Evolutionary conservation across 2,113 vertebrate genomes (phyloP).

Genomic region (Crotophaga sulcirostris): DNA sequence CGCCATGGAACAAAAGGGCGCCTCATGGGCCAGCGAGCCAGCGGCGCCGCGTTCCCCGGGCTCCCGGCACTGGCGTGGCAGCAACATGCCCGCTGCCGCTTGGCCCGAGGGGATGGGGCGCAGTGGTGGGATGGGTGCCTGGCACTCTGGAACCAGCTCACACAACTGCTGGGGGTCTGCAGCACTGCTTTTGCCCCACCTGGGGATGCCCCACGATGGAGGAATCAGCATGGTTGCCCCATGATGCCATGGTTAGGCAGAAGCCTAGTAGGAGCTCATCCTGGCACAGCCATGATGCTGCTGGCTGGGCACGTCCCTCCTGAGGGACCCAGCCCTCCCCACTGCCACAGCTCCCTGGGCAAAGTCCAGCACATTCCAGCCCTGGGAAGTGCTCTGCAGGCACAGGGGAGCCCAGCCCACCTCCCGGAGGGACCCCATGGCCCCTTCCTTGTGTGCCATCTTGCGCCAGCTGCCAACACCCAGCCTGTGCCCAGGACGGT

Average conservation of each 20-base stretch:
- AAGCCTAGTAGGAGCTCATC: background rate
- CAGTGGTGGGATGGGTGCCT: background rate
- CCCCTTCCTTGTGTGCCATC: background rate
- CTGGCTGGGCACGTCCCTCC: background rate
- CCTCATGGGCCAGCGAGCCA: background rate
- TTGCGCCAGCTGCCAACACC: background rate
- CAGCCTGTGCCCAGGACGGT: too few species aligned
- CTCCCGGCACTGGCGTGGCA: background rate
- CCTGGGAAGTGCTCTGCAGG: rapidly evolving
- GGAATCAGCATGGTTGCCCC: background rate
- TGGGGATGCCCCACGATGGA: background rate
- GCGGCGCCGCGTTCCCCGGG: background rate
- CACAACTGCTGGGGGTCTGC: rapidly evolving
- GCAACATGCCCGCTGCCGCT: background rate
- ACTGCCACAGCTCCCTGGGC: background rate
- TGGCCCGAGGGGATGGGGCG: background rate
- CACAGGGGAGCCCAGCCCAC: background rate
- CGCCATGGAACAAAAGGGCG: background rate
- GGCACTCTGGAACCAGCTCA: background rate
- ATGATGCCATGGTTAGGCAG: too few species aligned
- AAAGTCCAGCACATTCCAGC: background rate
- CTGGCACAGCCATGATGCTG: background rate
- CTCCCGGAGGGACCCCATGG: background rate
- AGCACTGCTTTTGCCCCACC: background rate
- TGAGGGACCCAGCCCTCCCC: background rate